phyloP scores from a whole-genome alignment of 1,140 invertebrate species.

The Meloidogyne chitwoodi region DNA sequence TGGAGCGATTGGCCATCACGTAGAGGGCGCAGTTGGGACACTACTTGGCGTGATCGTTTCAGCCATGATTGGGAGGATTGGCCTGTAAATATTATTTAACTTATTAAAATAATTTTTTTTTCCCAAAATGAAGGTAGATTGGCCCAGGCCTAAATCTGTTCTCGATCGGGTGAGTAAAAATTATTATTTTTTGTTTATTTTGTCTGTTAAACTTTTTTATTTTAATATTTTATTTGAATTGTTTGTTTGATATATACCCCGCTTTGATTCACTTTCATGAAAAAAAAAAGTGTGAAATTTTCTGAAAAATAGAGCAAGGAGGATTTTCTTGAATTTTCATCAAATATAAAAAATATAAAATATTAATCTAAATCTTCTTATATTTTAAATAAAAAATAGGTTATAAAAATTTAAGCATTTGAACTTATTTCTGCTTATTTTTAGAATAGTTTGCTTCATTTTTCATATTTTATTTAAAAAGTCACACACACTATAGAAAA shows the following conservation, averaged over 20 bases:
- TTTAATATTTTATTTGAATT: background rate
- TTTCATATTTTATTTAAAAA: background rate
- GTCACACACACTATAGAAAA: background rate
- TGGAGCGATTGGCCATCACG: conserved; percentile 42
- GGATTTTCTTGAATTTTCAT: background rate
- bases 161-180: conserved; percentile 45
- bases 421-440: no score
- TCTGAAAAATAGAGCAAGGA: background rate
- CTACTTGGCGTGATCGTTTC: conserved; percentile 40
- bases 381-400: background rate
- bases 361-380: background rate
- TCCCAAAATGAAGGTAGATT: no score
- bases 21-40: conserved; percentile 22
- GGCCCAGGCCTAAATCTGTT: conserved; percentile 52
- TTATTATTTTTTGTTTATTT: background rate
- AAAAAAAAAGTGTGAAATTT: background rate
- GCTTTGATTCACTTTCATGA: background rate
- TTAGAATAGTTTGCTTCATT: background rate
- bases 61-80: conserved; percentile 49
- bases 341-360: background rate
- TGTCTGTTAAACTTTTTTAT: background rate
- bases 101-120: no score
- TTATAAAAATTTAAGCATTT: background rate
- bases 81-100: no score
- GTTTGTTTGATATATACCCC: background rate